phyloP scores from a whole-genome alignment of 2,797 vertebrate species.

The Odontamblyopus rebecca region DNA sequence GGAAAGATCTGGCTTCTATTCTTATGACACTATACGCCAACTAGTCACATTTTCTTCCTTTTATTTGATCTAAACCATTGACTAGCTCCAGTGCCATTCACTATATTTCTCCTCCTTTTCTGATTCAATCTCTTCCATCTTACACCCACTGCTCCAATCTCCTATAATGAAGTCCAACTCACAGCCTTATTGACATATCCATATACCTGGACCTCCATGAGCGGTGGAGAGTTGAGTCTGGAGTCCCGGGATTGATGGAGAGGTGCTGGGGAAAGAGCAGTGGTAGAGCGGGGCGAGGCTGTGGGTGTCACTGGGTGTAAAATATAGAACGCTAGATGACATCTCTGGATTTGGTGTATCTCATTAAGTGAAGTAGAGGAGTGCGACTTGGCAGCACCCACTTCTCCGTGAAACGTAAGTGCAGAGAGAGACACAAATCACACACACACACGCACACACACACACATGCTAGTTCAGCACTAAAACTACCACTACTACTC shows the following conservation, averaged over 20 bases:
- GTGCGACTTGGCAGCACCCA: constrained; percentile 47
- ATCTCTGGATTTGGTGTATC: constrained; percentile 51
- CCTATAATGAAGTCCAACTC: constrained; percentile 38
- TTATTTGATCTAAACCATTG: neutral
- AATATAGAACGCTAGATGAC: constrained; percentile 62
- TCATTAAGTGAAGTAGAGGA: constrained; percentile 64
- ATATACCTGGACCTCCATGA: constrained; percentile 50
- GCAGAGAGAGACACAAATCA: constrained; percentile 45
- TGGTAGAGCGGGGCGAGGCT: constrained; percentile 19
- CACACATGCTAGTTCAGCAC: constrained; percentile 57
- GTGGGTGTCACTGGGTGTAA: constrained; percentile 37
- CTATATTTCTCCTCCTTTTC: constrained; percentile 18
- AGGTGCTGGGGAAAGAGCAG: neutral
- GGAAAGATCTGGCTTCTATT: too few species aligned
- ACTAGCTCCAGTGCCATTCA: neutral
- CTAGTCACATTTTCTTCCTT: neutral
- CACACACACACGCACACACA: constrained; percentile 16
- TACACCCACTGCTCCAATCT: constrained; percentile 35
- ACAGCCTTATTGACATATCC: constrained; percentile 60
- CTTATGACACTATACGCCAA: neutral
- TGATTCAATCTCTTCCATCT: constrained; percentile 35
- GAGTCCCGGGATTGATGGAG: constrained; percentile 44
- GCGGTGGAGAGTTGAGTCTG: constrained; percentile 17
- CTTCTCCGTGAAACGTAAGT: constrained; percentile 42
- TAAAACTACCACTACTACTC: constrained; percentile 36